These are phyloP conservation scores for Acromyrmex heyeri DNA, from an alignment of 1,140 invertebrate genomes.

Conservation along the genomic window DNA sequence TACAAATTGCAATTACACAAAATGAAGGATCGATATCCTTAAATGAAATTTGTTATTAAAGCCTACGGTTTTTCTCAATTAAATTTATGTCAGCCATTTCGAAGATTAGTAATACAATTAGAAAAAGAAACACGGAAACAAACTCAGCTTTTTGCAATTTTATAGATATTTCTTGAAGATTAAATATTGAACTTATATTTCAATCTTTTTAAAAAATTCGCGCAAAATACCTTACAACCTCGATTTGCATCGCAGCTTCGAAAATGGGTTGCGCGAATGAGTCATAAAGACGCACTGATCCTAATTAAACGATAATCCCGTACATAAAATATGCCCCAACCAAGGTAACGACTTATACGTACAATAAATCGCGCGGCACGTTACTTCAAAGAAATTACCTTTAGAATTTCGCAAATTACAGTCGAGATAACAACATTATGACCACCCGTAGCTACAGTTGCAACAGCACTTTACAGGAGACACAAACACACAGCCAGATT, in stretches of 20 bases:
- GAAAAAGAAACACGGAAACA: neutral
- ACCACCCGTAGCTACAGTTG: slow-evolving; percentile 21
- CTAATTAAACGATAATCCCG: slow-evolving; percentile 58
- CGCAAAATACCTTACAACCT: neutral
- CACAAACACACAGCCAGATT: neutral
- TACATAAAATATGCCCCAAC: slow-evolving; percentile 42
- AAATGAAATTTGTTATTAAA: slow-evolving; percentile 3
- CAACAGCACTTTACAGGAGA: neutral
- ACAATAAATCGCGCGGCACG: slow-evolving; percentile 35
- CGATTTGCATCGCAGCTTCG: slow-evolving; percentile 15
- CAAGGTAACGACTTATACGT: slow-evolving; percentile 41
- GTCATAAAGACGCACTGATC: slow-evolving; percentile 45
- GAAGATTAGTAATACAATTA: neutral
- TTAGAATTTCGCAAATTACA: slow-evolving; percentile 58
- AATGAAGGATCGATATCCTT: slow-evolving; percentile 12
- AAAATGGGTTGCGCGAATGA: slow-evolving; percentile 36
- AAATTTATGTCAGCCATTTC: neutral
- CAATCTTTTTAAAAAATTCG: neutral
- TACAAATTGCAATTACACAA: neutral
- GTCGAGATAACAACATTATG: slow-evolving; percentile 44
- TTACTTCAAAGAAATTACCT: slow-evolving; percentile 54
- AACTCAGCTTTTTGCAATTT: neutral
- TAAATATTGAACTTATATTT: neutral
- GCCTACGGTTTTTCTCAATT: neutral
- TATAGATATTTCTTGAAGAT: neutral